Evolutionary conservation across 1,140 invertebrate genomes (phyloP).

Genomic region (Bilobella aurantiaca): DNA sequence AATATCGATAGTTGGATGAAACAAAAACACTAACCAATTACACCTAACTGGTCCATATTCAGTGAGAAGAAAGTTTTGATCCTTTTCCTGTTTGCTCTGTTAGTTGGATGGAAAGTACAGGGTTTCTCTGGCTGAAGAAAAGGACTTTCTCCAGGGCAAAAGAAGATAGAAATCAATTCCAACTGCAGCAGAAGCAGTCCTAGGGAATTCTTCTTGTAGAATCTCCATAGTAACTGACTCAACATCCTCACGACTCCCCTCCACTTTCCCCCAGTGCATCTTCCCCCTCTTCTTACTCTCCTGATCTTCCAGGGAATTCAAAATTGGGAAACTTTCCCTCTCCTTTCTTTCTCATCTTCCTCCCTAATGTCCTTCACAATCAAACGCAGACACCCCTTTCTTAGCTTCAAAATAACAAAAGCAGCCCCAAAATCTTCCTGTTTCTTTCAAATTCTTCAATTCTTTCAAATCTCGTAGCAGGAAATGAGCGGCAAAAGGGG

Average conservation of each 20-base stretch:
- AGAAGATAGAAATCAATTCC: constrained; percentile 8
- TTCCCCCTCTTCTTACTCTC: not conserved
- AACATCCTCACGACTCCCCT: not conserved
- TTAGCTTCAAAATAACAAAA: not conserved
- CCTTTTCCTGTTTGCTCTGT: no score
- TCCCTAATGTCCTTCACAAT: not conserved
- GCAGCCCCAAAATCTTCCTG: not conserved
- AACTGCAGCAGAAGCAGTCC: not conserved
- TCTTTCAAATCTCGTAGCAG: not conserved
- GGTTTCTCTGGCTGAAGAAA: no score
- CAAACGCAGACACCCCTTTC: not conserved
- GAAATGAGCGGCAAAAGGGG: not conserved
- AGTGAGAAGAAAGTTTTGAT: not conserved
- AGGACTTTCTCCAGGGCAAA: no score
- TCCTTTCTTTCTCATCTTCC: not conserved
- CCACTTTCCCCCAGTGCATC: no score
- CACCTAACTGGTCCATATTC: not conserved
- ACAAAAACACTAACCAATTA: no score
- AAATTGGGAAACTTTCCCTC: not conserved
- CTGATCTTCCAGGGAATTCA: not conserved
- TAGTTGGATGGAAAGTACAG: no score
- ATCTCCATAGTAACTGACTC: constrained; percentile 8
- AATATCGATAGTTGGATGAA: no score
- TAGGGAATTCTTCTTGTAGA: no score
- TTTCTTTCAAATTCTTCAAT: no score